phyloP scores from a whole-genome alignment of 2,797 vertebrate genomes.

The Allobates femoralis region DNA sequence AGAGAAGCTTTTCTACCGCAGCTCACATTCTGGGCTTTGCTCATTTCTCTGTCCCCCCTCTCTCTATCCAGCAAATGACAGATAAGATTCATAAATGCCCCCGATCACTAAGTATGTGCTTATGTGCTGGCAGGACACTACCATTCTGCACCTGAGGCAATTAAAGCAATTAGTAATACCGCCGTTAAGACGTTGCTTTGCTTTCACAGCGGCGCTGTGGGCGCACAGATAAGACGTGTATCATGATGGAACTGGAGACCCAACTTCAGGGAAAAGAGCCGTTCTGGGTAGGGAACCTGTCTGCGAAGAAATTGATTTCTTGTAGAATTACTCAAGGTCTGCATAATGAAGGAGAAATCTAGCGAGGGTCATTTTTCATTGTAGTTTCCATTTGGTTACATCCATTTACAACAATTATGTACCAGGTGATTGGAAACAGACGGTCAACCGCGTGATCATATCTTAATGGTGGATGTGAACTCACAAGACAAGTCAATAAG shows the following conservation, averaged over 20 bases:
- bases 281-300: slow-evolving; percentile 32
- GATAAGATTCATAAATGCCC: slow-evolving; percentile 33
- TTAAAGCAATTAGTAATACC: slow-evolving; percentile 52
- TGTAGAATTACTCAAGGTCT: slow-evolving; percentile 42
- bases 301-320: slow-evolving; percentile 52
- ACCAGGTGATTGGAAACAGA: slow-evolving; percentile 33
- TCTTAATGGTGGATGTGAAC: background rate
- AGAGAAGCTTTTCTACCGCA: background rate
- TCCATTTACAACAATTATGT: slow-evolving; percentile 43
- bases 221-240: slow-evolving; percentile 47
- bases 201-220: slow-evolving; percentile 10
- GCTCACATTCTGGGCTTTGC: background rate
- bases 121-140: slow-evolving; percentile 1
- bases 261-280: slow-evolving; percentile 28
- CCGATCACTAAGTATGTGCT: slow-evolving; percentile 4
- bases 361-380: slow-evolving; percentile 26
- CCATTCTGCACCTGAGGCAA: slow-evolving; percentile 23
- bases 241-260: slow-evolving; percentile 38
- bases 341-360: slow-evolving; percentile 46
- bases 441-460: background rate
- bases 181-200: background rate
- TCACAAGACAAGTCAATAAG: background rate
- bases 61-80: background rate
- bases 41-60: background rate
- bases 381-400: slow-evolving; percentile 35